Evolutionary conservation across 2,888 invertebrate genomes (phyloP).

Genomic region (Netelia inedita): DNA sequence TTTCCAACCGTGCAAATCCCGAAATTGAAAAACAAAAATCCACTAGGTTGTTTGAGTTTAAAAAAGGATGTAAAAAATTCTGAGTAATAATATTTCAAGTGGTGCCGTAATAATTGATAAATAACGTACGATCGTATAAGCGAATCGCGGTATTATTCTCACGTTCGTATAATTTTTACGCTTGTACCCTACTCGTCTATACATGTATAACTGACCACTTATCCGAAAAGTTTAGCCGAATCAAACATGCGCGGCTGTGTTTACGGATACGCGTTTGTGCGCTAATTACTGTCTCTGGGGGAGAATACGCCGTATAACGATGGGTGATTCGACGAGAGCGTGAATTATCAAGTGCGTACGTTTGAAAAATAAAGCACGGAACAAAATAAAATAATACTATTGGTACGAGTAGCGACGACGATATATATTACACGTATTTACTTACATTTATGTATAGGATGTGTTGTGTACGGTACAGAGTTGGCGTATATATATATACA

Average conservation of each 20-base stretch:
- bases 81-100: too few relatives aligned
- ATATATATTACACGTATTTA: constrained; percentile 31
- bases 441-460: constrained; percentile 1
- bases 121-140: too few relatives aligned
- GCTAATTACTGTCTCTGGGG: constrained; percentile 42
- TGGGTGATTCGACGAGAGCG: constrained; percentile 56
- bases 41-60: too few relatives aligned
- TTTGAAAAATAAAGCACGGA: constrained; percentile 40
- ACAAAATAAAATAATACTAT: constrained; percentile 34
- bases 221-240: constrained; percentile 38
- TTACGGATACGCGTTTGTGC: neutral
- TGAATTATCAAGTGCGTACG: constrained; percentile 40
- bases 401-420: constrained; percentile 17
- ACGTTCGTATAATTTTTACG: constrained; percentile 8
- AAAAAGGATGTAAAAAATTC: too few relatives aligned
- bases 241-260: neutral
- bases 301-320: constrained; percentile 47
- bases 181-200: neutral
- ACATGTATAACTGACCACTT: neutral
- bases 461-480: neutral
- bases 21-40: too few relatives aligned
- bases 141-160: too few relatives aligned
- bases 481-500: neutral
- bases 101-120: too few relatives aligned
- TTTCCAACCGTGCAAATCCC: too few relatives aligned